phyloP scores from a whole-genome alignment of 2,113 vertebrate genomes.

The Megaceryle torquata region DNA sequence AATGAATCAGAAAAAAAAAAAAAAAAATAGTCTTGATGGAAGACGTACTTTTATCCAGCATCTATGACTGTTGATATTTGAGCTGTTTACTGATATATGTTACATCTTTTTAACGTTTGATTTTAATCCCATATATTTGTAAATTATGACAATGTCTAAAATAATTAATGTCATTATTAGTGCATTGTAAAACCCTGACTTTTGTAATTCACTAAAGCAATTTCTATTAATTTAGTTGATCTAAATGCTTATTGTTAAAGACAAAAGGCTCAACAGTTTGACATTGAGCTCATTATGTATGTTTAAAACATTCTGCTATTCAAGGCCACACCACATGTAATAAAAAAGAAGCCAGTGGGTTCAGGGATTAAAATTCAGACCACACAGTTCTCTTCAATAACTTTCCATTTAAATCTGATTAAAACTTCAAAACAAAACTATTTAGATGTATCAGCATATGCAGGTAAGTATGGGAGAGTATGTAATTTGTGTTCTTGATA shows the following conservation, averaged over 20 bases:
- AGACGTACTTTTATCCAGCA: not conserved
- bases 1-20: not conserved
- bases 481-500: not conserved
- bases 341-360: conserved; percentile 69
- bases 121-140: conserved; percentile 50
- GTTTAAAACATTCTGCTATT: conserved; percentile 90
- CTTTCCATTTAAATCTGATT: conserved; percentile 66
- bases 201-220: conserved; percentile 92
- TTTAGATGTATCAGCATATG: not conserved
- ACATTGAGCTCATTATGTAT: conserved; percentile 89
- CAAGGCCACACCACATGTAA: conserved; percentile 83
- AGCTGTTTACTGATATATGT: not conserved
- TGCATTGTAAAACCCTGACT: conserved; percentile 70
- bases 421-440: conserved; percentile 70
- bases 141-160: conserved; percentile 65
- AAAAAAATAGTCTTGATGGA: not conserved
- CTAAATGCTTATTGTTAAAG: conserved; percentile 89
- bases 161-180: conserved; percentile 66
- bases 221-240: conserved; percentile 91
- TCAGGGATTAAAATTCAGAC: conserved; percentile 80
- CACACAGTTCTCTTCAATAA: conserved; percentile 57
- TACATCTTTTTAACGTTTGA: not conserved
- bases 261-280: conserved; percentile 88
- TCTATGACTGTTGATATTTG: not conserved
- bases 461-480: not conserved